phyloP scores from a whole-genome alignment of 2,888 invertebrate species.

The Drosophila silvestris region DNA sequence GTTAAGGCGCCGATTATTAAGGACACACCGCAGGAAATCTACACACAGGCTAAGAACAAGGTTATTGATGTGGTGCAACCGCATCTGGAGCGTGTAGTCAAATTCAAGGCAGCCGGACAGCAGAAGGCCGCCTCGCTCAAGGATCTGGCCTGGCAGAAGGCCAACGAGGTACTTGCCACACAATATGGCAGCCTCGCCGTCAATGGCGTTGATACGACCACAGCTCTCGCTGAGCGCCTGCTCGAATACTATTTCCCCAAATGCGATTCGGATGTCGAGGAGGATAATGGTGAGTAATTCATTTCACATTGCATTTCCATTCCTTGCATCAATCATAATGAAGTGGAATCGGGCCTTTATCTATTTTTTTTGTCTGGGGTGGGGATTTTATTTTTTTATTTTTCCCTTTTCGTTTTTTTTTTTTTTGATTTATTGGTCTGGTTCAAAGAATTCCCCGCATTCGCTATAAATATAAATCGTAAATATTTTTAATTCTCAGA shows the following conservation, averaged over 20 bases:
- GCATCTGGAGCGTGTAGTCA: constrained; percentile 85
- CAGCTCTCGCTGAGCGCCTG: constrained; percentile 89
- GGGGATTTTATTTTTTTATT: background rate
- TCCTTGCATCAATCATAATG: background rate
- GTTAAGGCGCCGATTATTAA: constrained; percentile 89
- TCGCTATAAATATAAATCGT: constrained; percentile 63
- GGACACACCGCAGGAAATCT: constrained; percentile 88
- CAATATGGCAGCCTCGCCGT: constrained; percentile 90
- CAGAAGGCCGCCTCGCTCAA: constrained; percentile 88
- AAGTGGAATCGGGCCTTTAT: background rate
- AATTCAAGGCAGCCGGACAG: constrained; percentile 84
- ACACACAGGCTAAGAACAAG: constrained; percentile 87
- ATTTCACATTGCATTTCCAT: background rate
- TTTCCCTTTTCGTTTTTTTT: no score
- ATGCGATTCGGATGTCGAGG: constrained; percentile 87
- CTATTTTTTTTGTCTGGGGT: background rate
- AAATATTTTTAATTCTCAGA: constrained; percentile 82
- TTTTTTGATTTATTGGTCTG: constrained; percentile 1
- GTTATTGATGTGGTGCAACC: constrained; percentile 87
- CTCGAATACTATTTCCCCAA: constrained; percentile 91
- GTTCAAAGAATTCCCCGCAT: constrained; percentile 14
- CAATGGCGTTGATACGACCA: constrained; percentile 89
- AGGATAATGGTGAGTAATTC: constrained; percentile 86
- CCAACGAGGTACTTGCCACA: constrained; percentile 89
- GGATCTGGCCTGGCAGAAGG: constrained; percentile 90